Conservation (phyloP, 2,113 vertebrate species). For the Paradisaea rubra region DNA sequence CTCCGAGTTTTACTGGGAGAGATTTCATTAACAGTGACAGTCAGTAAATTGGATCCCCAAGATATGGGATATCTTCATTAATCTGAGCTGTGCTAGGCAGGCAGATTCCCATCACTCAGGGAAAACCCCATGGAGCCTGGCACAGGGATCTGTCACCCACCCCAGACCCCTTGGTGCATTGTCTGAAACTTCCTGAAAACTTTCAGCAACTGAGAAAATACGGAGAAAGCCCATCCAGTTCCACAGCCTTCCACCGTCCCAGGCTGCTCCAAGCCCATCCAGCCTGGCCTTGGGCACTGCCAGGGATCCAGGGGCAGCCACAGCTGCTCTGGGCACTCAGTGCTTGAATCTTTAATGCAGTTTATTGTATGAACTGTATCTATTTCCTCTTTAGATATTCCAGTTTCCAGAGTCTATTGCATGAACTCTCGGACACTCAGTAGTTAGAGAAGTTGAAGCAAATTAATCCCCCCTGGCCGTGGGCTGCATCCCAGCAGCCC, state of each 20-base stretch:
- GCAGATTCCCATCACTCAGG: background rate
- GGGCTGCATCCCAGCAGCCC: conserved; percentile 40
- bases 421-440: background rate
- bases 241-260: rapidly evolving
- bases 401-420: background rate
- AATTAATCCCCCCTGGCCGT: conserved; percentile 38
- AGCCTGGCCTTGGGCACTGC: background rate
- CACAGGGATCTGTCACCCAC: background rate
- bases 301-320: background rate
- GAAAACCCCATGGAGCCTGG: background rate
- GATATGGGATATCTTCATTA: background rate
- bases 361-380: background rate
- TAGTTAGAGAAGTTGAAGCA: background rate
- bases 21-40: background rate
- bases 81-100: background rate
- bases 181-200: background rate
- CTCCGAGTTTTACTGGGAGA: background rate
- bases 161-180: rapidly evolving
- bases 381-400: rapidly evolving
- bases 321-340: background rate
- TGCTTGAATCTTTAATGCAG: background rate
- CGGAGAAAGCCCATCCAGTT: rapidly evolving
- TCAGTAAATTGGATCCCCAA: background rate
- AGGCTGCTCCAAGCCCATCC: background rate
- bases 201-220: rapidly evolving